Percentiles rank a stretch among this genome's conserved stretches.
Conservation (phyloP, 2,797 vertebrate genomes). For the Euthynnus affinis region DNA sequence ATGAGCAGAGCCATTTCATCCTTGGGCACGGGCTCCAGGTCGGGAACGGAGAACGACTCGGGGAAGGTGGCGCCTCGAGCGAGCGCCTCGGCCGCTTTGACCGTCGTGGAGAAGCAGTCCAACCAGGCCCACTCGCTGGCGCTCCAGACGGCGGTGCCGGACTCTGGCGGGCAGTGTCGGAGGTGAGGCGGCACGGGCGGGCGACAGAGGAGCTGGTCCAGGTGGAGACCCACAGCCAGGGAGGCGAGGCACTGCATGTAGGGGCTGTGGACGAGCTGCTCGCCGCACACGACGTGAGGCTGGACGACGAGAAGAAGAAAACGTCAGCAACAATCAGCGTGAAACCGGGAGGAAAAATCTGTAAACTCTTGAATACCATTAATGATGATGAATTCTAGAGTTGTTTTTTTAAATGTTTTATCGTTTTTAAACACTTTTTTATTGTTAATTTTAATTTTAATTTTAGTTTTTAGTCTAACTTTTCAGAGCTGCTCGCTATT, state of each 20-base stretch:
- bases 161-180: slow-evolving; percentile 86
- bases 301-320: slow-evolving; percentile 56
- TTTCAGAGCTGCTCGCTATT: too few relatives aligned
- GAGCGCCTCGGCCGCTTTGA: slow-evolving; percentile 96
- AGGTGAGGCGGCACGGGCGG: slow-evolving; percentile 91
- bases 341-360: too few relatives aligned
- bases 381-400: too few relatives aligned
- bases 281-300: slow-evolving; percentile 97
- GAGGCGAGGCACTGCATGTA: slow-evolving; percentile 99
- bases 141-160: slow-evolving; percentile 86
- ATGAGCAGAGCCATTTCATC: slow-evolving; percentile 93
- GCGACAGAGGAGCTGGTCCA: slow-evolving; percentile 93
- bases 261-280: slow-evolving; percentile 97
- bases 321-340: neutral
- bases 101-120: slow-evolving; percentile 95
- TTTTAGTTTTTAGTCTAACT: too few relatives aligned
- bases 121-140: slow-evolving; percentile 97
- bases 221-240: slow-evolving; percentile 94
- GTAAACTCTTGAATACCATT: too few relatives aligned
- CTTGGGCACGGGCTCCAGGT: slow-evolving; percentile 94
- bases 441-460: too few relatives aligned
- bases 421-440: too few relatives aligned
- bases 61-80: slow-evolving; percentile 93
- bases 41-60: slow-evolving; percentile 93
- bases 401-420: too few relatives aligned